Evolutionary conservation across 2,113 vertebrate species (phyloP).

Genomic region (Phylloscopus trochilus): DNA sequence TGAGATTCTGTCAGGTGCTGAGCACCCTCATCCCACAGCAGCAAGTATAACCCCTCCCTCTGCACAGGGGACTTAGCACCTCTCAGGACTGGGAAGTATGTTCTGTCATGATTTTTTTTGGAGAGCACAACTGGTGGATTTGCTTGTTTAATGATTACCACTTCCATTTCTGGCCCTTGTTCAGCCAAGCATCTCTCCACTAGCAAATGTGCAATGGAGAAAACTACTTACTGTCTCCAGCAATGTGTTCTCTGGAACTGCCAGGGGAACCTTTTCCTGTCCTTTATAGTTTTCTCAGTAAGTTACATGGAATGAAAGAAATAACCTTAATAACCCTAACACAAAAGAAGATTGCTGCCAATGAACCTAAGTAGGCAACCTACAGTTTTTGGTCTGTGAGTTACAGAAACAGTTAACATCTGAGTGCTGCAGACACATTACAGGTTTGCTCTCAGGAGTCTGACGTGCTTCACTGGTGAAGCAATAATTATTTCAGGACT

Average conservation of each 20-base stretch:
- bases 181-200: slow-evolving; percentile 10
- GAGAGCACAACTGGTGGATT: neutral
- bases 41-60: neutral
- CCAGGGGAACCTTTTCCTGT: neutral
- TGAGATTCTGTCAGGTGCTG: neutral
- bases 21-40: neutral
- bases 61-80: neutral
- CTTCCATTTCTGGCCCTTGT: slow-evolving; percentile 24
- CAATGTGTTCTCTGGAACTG: neutral
- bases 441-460: neutral
- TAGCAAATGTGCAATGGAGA: neutral
- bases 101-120: neutral
- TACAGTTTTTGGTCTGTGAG: neutral
- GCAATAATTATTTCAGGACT: neutral
- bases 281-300: neutral
- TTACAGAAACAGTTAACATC: neutral
- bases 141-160: slow-evolving; percentile 58
- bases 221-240: slow-evolving; percentile 14
- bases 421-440: neutral
- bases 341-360: neutral
- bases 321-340: neutral
- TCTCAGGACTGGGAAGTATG: neutral
- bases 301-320: neutral
- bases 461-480: neutral
- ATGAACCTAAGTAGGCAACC: neutral